These are phyloP conservation scores for Nothocercus nigrocapillus DNA, from an alignment of 2,113 vertebrate genomes.

Conservation along the genomic window DNA sequence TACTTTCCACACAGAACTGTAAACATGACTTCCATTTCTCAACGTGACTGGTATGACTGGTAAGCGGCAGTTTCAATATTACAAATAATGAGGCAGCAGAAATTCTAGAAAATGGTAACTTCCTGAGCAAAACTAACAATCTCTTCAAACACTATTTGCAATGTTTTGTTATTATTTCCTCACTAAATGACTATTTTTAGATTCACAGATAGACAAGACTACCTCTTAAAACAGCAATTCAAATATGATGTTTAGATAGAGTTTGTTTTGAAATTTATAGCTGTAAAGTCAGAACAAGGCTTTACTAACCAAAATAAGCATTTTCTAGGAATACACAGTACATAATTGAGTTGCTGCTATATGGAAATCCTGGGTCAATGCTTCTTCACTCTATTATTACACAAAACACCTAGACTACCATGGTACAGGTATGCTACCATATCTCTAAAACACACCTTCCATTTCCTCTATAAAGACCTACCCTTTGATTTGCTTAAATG, in stretches of 20 bases:
- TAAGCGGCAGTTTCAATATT: conserved; percentile 57
- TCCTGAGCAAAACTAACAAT: conserved; percentile 56
- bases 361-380: background rate
- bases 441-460: conserved; percentile 61
- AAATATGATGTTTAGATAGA: conserved; percentile 34
- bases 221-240: conserved; percentile 26
- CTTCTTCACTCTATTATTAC: background rate
- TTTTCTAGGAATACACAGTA: background rate
- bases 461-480: background rate
- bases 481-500: conserved; percentile 26
- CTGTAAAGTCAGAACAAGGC: background rate
- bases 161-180: conserved; percentile 56
- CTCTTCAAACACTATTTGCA: background rate
- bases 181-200: conserved; percentile 27
- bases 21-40: conserved; percentile 24
- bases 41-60: background rate
- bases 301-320: background rate
- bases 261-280: background rate
- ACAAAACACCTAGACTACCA: background rate
- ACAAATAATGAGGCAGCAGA: conserved; percentile 69
- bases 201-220: conserved; percentile 19
- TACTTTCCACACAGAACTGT: background rate
- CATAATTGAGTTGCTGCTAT: background rate
- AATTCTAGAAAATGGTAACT: conserved; percentile 56
- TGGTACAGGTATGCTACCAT: background rate